A percentile compares a stretch with the other conserved stretches of the same genome.
phyloP scores from a whole-genome alignment of 2,797 vertebrate species.

The Danionella dracula region DNA sequence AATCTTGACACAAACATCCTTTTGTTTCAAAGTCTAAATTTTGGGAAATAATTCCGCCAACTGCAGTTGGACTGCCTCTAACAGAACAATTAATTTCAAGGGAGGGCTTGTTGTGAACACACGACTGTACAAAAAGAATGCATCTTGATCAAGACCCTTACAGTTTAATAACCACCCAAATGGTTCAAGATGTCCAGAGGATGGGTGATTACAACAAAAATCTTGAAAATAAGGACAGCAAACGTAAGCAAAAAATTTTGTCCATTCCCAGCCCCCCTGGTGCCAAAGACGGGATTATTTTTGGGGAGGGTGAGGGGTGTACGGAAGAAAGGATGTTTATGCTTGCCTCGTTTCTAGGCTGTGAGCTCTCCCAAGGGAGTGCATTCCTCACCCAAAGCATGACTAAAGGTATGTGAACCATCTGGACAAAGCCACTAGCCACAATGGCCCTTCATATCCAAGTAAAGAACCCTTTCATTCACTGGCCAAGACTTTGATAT shows the following conservation, averaged over 20 bases:
- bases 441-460: conserved; percentile 69
- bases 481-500: conserved; percentile 52
- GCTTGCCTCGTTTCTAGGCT: conserved; percentile 78
- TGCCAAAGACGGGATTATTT: conserved; percentile 53
- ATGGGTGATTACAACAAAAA: conserved; percentile 16
- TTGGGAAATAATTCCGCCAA: too few species aligned
- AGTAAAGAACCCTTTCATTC: conserved; percentile 52
- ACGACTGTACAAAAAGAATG: conserved; percentile 56
- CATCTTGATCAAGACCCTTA: conserved; percentile 41
- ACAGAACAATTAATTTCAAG: conserved; percentile 60
- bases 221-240: conserved; percentile 20
- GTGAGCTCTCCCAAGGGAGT: conserved; percentile 71
- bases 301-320: conserved; percentile 46
- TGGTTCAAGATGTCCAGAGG: conserved; percentile 37
- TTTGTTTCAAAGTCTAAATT: conserved; percentile 35
- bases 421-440: conserved; percentile 73
- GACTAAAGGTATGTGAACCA: conserved; percentile 80
- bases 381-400: conserved; percentile 74
- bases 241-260: conserved; percentile 14
- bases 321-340: conserved; percentile 72
- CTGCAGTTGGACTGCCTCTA: too few species aligned
- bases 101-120: conserved; percentile 57
- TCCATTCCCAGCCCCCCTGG: conserved; percentile 31
- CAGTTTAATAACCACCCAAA: too few species aligned
- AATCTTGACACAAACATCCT: conserved; percentile 36